phyloP scores from a whole-genome alignment of 2,888 invertebrate genomes.

The Heliothis peltigera region DNA sequence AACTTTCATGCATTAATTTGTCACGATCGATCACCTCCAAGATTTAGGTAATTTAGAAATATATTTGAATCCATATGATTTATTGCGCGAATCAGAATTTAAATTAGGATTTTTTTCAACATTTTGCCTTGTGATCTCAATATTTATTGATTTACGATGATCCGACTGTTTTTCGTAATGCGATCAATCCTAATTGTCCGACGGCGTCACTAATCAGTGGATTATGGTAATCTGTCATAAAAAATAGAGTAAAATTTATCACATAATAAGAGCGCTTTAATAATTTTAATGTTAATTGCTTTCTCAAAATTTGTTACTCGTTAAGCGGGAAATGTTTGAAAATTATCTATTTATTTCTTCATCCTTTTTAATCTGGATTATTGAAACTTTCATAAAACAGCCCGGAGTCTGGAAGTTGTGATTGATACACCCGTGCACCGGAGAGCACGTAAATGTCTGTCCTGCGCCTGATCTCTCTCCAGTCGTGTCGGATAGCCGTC shows the following conservation, averaged over 20 bases:
- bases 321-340: background rate
- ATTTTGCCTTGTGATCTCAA: slow-evolving; percentile 14
- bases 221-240: slow-evolving; percentile 59
- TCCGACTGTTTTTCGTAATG: slow-evolving; percentile 42
- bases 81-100: slow-evolving; percentile 10
- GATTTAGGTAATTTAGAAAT: background rate
- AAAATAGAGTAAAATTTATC: slow-evolving; percentile 36
- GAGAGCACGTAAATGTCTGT: too few species aligned
- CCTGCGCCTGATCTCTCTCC: too few species aligned
- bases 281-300: slow-evolving; percentile 23
- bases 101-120: slow-evolving; percentile 4
- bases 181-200: slow-evolving; percentile 48
- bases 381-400: too few species aligned
- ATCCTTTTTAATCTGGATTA: too few species aligned
- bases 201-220: slow-evolving; percentile 46
- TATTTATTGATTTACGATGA: slow-evolving; percentile 45
- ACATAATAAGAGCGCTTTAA: slow-evolving; percentile 19
- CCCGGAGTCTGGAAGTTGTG: too few species aligned
- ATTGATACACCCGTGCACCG: too few species aligned
- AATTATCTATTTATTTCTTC: background rate
- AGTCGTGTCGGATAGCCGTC: too few species aligned
- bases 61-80: slow-evolving; percentile 14
- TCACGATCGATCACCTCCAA: background rate
- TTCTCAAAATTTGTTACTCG: slow-evolving; percentile 10
- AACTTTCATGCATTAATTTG: too few species aligned